Base-by-base conservation (phyloP, 2,113 vertebrate genomes). In the Xenopus tropicalis region DNA sequence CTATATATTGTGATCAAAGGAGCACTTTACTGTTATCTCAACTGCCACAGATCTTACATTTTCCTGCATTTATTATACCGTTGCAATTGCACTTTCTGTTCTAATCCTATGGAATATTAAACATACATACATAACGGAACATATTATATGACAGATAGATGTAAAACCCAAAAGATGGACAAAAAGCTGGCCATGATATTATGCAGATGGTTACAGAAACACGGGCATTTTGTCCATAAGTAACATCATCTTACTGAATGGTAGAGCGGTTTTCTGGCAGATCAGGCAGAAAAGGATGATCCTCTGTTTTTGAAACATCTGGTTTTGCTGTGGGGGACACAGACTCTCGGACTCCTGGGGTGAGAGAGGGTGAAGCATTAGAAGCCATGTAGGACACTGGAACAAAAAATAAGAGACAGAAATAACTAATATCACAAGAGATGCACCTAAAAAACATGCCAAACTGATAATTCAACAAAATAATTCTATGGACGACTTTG, bases 301-400 rank as follows among this genome's bases (percentile, higher is more conserved):
- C 92, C 0, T 93, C 87, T 0, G 91, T 80, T 78, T 90, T 90
- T 3, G 90, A 86, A 9, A 84, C 78, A 14, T 86, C 88, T 0
- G 90, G 91, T 73, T 88, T 91, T 21, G 89, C 89, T 0, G 93
- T 97, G 68, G 94, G 94, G 11, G 96, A 98, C 81, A 98, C 94
- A 0, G 94, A 95, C 69, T 99, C 97, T 79, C 95, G 88, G 66
- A 99, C 95, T 19, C 97, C 97, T 83, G 44, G 1, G 54, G 2
- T 9, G 59, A 77, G 79, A 77, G 70, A 86, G n/a, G 80, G 70
- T 79, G 69, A 72, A 64, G 59, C 8, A 29, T 54, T 78, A 73
- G 56, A 43, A 14, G 43, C 79, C 12, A 56, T 22, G 46, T 0
- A 0, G 2, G 62, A 66, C 8, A 44, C 46, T 42, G 0, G 0